phyloP scores from a whole-genome alignment of 2,113 vertebrate genomes.

The Triplophysa dalaica region DNA sequence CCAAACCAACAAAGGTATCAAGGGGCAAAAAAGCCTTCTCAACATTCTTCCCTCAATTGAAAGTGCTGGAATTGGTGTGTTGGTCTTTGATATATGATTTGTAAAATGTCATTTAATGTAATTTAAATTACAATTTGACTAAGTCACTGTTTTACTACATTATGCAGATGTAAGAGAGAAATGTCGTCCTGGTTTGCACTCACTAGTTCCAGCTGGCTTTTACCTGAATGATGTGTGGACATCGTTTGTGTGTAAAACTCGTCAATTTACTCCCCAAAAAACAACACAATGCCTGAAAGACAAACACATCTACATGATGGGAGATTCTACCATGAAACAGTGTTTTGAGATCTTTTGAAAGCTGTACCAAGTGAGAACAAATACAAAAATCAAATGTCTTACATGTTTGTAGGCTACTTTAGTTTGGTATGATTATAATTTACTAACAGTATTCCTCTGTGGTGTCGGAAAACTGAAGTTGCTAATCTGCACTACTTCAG shows the following conservation, averaged over 20 bases:
- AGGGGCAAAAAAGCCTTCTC: neutral
- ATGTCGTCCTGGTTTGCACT: no score
- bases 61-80: neutral
- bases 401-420: neutral
- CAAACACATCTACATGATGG: slow-evolving; percentile 57
- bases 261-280: neutral
- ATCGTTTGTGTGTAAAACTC: neutral
- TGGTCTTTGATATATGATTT: neutral
- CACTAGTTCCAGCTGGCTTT: no score
- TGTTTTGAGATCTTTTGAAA: slow-evolving; percentile 54
- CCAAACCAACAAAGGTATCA: neutral
- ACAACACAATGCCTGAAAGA: slow-evolving; percentile 36
- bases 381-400: neutral
- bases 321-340: slow-evolving; percentile 60
- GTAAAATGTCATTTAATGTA: no score
- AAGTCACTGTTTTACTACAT: no score
- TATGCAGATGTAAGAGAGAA: no score
- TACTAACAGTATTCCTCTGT: slow-evolving; percentile 49
- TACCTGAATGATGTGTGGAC: slow-evolving; percentile 40
- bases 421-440: no score
- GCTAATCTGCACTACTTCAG: slow-evolving; percentile 54
- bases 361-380: neutral
- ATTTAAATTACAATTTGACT: no score
- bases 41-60: neutral
- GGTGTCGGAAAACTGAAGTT: neutral